Base-by-base conservation (phyloP, 2,888 invertebrate species). In the Ochlodes sylvanus region DNA sequence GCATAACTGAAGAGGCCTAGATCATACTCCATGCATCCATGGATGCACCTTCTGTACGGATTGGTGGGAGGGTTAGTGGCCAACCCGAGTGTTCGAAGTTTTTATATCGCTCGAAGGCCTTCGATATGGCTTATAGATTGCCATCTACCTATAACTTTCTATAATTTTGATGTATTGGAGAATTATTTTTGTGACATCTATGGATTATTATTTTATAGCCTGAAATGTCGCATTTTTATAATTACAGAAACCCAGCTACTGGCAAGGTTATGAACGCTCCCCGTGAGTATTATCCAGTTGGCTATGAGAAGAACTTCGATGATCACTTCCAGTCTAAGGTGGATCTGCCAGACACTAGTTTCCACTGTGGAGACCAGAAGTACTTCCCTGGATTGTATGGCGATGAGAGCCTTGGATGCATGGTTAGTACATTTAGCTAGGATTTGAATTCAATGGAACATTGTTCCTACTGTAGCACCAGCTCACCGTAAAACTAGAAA, bases 301-400 rank as follows among this genome's bases (percentile, higher is more conserved):
- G 97, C 0, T 98, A 98, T 79, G 97, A 97, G 79, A 97, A 97
- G 88, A 97, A 97, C 84, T 98, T 97, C 78, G 98, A 98, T 79
- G 98, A 98, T 78, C 97, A 97, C 79, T 97, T 97, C 84, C 95
- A 96, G 68, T 96, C 97, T 0, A 96, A 97, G 75, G 97, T 97
- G 0, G 97, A 97, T 78, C 89, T 98, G 21, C 98, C 98, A 0
- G 96, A 96, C 47, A 98, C 98, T 0, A 95, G 94, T 69, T 98
- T 98, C 87, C 95, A 96, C 72, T 98, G 98, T 80, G 97, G 97
- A 0, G 96, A 97, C 78, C 98, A 98, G 83, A 97, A 97, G 80
- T 97, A 98, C 87, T 98, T 98, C 82, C 98, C 98, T 0, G 98
- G 98, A 47, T 90, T 98, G 12, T 98, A 98, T 76, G 98, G 97